Conservation (phyloP, 2,113 vertebrate species). For the Burhinus oedicnemus region DNA sequence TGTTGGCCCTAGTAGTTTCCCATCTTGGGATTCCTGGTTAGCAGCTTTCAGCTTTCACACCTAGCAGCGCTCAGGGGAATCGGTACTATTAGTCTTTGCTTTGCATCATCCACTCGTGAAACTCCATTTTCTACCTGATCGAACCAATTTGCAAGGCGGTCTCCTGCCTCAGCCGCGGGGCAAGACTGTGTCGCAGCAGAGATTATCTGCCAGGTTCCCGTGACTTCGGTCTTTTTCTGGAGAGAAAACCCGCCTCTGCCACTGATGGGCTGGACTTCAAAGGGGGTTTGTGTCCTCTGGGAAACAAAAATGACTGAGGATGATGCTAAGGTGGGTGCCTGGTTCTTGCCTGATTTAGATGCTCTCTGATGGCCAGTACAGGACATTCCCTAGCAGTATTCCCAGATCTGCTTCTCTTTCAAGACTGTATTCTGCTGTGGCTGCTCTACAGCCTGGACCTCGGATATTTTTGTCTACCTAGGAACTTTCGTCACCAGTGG, state of each 20-base stretch:
- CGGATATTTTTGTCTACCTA: conserved; percentile 37
- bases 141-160: neutral
- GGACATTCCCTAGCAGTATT: neutral
- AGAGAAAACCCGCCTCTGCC: neutral
- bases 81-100: neutral
- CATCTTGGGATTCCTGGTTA: neutral
- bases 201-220: neutral
- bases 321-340: neutral
- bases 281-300: neutral
- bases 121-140: neutral
- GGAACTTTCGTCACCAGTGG: conserved; percentile 30
- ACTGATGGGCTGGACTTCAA: neutral
- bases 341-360: neutral
- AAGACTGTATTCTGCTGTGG: neutral
- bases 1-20: neutral
- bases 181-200: neutral
- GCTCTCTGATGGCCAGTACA: neutral
- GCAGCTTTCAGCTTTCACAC: neutral
- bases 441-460: neutral
- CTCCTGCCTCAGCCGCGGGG: neutral
- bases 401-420: neutral
- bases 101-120: neutral
- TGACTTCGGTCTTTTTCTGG: neutral
- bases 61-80: neutral
- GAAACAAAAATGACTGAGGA: neutral